Base-by-base conservation (phyloP, 2,113 vertebrate species). In the Oplegnathus fasciatus region DNA sequence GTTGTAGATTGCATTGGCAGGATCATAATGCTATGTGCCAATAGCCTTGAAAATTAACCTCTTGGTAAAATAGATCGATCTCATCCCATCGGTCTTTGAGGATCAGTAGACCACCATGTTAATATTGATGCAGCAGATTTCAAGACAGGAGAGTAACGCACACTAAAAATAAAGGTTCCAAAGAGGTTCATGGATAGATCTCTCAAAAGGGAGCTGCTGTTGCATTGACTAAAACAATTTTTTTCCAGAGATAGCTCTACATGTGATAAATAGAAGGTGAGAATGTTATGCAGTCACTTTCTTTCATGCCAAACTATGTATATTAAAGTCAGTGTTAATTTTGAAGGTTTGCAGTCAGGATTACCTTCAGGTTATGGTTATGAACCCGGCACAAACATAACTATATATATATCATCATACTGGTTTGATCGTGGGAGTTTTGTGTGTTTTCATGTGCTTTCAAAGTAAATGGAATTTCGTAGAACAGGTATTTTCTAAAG, bases 11-110 rank as follows among this genome's bases (percentile, higher is more conserved):
- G 48, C 78, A 69, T 61, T 50, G 3, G 10, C 68, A 66, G 57
- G 78, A 89, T 78, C 83, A 87, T 80, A 79, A 89, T 82, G 75
- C 79, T 74, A 85, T 88, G 80, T 90, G 80, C 79, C 87, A 85
- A 78, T 91, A 89, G 85, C 82, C 89, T 77, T 84, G 86, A 81
- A 92, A 89, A 92, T 93, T 75, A 61, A 71, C 81, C 78, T 83
- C 9, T 65, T 34, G 28, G 30, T 77, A 50, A 84, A 82, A 79
- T 66, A 80, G 46, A 88, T 87, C 46, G 78, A 85, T 88, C 64
- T 89, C 69, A 83, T 89, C 81, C 74, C 52, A 48, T 84, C 81
- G 77, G 77, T 65, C 82, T 89, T 83, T 84, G 70, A 82, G 81
- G 68, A 80, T 80, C 68, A 85, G 55, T 78, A 74, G 50, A 75